Evolutionary conservation across 2,888 invertebrate species (phyloP), one percentile per base, ranked within the genome.

Genomic region (Odiellus spinosus): DNA sequence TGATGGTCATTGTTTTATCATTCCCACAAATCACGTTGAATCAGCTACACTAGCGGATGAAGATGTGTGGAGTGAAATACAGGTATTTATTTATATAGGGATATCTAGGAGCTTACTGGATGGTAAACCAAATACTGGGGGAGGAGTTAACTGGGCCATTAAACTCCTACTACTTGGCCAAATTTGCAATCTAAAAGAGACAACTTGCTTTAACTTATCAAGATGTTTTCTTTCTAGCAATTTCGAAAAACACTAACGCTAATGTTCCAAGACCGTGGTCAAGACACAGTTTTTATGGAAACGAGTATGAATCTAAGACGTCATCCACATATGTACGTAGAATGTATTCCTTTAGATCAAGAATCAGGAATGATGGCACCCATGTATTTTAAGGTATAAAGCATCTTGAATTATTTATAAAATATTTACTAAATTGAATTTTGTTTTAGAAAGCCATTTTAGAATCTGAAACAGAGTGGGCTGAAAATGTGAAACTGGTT

Each of bases 401-500:
- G n/a, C n/a, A n/a, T n/a, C n/a, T n/a, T 21, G 2, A 17, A 42
- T 32, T 14, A 41, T 42, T 21, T 44, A 15, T 39, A 32, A n/a
- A n/a, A n/a, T n/a, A n/a, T n/a, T n/a, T n/a, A n/a, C n/a, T n/a
- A n/a, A n/a, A n/a, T n/a, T n/a, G n/a, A n/a, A n/a, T n/a, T n/a
- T 36, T 15, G 42, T 58, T 67, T 20, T 63, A 76, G 74, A 98
- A 98, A 73, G 95, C 93, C 0, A 77, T 98, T 48, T 74, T 85
- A 59, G 96, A 98, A 64, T 87, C 86, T 54, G 96, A 93, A 67
- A 75, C 76, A 15, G 93, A 95, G 67, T 98, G 95, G 93, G 76
- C 86, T 3, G 79, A 81, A 60, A 98, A 98, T 64, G 91, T 88
- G 63, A 95, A 96, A 71, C 62, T 90, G 33, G 73, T 88, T 1